A percentile compares a stretch with the other conserved stretches of the same genome.
These are phyloP conservation scores for Oscheius myriophilus DNA, from an alignment of 2,888 invertebrate species.

Conservation along the genomic window DNA sequence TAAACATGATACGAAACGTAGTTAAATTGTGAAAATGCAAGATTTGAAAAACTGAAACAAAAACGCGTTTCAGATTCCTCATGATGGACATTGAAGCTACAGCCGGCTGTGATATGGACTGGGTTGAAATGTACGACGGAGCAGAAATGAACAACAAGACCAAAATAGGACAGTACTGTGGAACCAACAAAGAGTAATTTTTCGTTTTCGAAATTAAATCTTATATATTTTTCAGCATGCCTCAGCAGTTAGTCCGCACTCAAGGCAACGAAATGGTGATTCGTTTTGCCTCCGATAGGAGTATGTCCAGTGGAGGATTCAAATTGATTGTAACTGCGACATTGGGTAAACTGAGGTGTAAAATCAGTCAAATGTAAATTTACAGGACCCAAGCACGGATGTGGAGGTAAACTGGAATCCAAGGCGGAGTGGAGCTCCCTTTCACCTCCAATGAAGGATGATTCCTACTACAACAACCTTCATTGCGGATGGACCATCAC, in stretches of 20 bases:
- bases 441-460: slow-evolving; percentile 47
- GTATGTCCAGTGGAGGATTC: slow-evolving; percentile 58
- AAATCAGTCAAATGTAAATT: not conserved
- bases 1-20: not conserved
- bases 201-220: not conserved
- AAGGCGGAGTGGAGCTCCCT: slow-evolving; percentile 57
- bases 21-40: no score
- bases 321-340: slow-evolving; percentile 59
- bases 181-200: slow-evolving; percentile 31
- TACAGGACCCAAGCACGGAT: slow-evolving; percentile 59
- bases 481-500: slow-evolving; percentile 63
- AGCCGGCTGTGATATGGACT: slow-evolving; percentile 58
- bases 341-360: slow-evolving; percentile 30
- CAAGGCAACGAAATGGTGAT: slow-evolving; percentile 47
- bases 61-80: slow-evolving; percentile 48
- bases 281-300: slow-evolving; percentile 59
- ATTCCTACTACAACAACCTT: slow-evolving; percentile 53
- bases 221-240: slow-evolving; percentile 38
- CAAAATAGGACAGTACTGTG: slow-evolving; percentile 57
- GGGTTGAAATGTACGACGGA: slow-evolving; percentile 61
- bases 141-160: slow-evolving; percentile 30
- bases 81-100: slow-evolving; percentile 46
- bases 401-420: slow-evolving; percentile 64
- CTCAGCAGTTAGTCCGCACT: slow-evolving; percentile 44
- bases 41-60: not conserved